Base-by-base conservation (phyloP, 2,113 vertebrate genomes). In the Anarhynchus alexandrinus region DNA sequence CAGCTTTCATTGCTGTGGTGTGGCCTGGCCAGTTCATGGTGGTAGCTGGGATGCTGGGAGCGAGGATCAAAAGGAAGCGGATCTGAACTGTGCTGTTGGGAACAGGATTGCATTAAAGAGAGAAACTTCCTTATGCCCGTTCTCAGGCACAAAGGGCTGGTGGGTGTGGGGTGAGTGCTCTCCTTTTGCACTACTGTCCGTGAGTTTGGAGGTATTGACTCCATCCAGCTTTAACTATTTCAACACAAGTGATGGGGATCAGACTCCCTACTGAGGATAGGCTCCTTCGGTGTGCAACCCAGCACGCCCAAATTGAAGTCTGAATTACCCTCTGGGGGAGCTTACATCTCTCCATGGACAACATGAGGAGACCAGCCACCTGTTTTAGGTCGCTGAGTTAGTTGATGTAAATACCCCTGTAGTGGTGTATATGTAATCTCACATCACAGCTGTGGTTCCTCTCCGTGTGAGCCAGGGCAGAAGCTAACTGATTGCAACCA, bases 401-500 rank as follows among this genome's bases (percentile, higher is more conserved):
- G 34, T 10, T 32, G 38, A 43, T 65, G 36, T 57, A 85, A 82
- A 85, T 85, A 51, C 32, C 66, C 42, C 29, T 2, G 2, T 36
- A n/a, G 57, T 11, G 21, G 22, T 71, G 30, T 49, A 17, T 70
- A 7, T 3, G 18, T 30, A 54, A 49, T 90, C n/a, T 79, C 30
- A 62, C 51, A 43, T 70, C 70, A 40, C 38, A 70, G 89, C 23
- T 5, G 0, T 70, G 40, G 54, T 19, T 89, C n/a, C 15, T 87
- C 40, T 40, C 92, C 26, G 34, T 62, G 36, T 73, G 42, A 94
- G 62, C 42, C 15, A 26, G 81, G 61, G 81, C 91, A 95, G 84
- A 89, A 94, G 45, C 69, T 65, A 94, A 87, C 43, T 85, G 81
- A 69, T 72, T 93, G 86, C 81, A 93, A 72, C 54, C 54, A 78